These are phyloP conservation scores for Lepisosteus oculatus DNA, from an alignment of 2,113 vertebrate genomes.

Conservation along the genomic window DNA sequence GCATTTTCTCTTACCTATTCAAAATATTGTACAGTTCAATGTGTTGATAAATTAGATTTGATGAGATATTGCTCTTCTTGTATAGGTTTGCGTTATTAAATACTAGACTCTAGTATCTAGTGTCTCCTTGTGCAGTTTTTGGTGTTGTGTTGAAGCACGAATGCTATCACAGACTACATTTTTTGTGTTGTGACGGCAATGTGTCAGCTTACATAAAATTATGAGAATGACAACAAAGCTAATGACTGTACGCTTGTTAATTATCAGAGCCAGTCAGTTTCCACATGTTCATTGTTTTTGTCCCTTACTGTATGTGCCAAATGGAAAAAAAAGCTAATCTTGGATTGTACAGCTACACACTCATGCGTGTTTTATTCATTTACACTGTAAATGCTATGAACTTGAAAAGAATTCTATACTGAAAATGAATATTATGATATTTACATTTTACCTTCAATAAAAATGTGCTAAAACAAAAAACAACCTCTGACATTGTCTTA, in stretches of 20 bases:
- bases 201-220: neutral
- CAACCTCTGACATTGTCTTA: no score
- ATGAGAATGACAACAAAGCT: neutral
- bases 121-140: no score
- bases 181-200: neutral
- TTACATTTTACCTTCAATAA: constrained; percentile 17
- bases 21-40: no score
- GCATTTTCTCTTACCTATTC: no score
- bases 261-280: no score
- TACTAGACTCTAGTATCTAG: no score
- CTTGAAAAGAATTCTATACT: neutral
- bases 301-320: no score
- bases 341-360: neutral
- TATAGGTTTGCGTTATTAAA: no score
- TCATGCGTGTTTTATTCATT: neutral
- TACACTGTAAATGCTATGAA: neutral
- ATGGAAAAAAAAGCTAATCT: neutral
- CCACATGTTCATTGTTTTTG: neutral
- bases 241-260: neutral
- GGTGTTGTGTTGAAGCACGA: no score
- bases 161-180: no score
- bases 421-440: neutral
- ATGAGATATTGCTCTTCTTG: no score
- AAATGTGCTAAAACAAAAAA: constrained; percentile 7
- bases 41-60: no score